These are phyloP conservation scores for Labia minor DNA, from an alignment of 2,888 invertebrate genomes.

Conservation along the genomic window DNA sequence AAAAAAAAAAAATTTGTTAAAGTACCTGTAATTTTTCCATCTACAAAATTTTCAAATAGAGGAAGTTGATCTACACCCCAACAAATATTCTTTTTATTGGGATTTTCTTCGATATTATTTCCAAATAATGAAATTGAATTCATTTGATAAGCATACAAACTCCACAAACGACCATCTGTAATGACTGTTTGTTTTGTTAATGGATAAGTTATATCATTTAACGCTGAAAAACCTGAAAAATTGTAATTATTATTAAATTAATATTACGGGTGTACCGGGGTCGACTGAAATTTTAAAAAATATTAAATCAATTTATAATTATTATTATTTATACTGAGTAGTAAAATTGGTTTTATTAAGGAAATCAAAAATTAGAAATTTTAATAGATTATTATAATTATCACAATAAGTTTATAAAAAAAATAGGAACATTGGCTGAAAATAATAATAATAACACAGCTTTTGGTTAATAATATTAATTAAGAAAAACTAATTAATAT, in stretches of 20 bases:
- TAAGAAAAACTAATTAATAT: no score
- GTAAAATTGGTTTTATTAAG: background rate
- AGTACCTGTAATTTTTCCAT: conserved; percentile 46
- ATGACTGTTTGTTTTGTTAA: conserved; percentile 76
- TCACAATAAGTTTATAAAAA: no score
- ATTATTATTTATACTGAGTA: background rate
- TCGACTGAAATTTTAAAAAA: conserved; percentile 14
- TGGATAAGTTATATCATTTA: conserved; percentile 84
- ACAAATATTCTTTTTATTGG: conserved; percentile 64
- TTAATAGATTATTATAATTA: no score
- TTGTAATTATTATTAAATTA: conserved; percentile 3
- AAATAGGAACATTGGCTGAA: no score
- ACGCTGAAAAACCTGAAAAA: conserved; percentile 67
- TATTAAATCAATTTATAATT: background rate
- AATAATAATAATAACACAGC: no score
- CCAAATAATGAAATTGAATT: conserved; percentile 67
- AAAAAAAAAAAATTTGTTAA: no score
- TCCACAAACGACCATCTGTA: conserved; percentile 78
- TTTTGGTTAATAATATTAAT: no score
- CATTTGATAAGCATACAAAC: conserved; percentile 81
- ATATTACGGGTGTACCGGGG: no score
- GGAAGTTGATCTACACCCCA: conserved; percentile 62
- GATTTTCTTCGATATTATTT: conserved; percentile 45
- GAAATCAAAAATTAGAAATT: no score
- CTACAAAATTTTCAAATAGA: conserved; percentile 61